These are phyloP conservation scores for Lysiphlebus fabarum DNA, from an alignment of 1,140 invertebrate species.

Conservation along the genomic window DNA sequence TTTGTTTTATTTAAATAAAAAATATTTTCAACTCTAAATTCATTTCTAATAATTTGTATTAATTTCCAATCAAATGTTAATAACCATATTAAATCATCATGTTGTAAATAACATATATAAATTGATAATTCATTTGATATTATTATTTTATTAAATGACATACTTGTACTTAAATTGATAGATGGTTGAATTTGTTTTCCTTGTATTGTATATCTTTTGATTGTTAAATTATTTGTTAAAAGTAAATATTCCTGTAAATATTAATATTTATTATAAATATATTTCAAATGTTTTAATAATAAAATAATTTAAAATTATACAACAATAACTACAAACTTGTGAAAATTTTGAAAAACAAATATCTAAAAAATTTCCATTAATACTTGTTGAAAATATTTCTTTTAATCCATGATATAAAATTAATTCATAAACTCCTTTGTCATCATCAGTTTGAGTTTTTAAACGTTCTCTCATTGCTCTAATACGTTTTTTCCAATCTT, in stretches of 20 bases:
- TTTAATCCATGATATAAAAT: slow-evolving; percentile 31
- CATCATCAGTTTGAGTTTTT: slow-evolving; percentile 18
- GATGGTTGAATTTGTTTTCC: slow-evolving; percentile 27
- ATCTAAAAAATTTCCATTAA: slow-evolving; percentile 25
- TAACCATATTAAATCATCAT: slow-evolving; percentile 29
- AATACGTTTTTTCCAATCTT: slow-evolving; percentile 18
- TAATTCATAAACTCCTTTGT: slow-evolving; percentile 16
- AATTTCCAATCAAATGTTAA: slow-evolving; percentile 21
- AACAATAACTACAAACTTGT: not conserved
- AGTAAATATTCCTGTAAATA: slow-evolving; percentile 28
- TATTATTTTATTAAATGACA: slow-evolving; percentile 29
- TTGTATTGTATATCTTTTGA: slow-evolving; percentile 28
- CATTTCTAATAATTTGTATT: slow-evolving; percentile 26
- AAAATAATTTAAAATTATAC: not conserved
- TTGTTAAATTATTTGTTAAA: slow-evolving; percentile 11
- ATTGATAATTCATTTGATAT: slow-evolving; percentile 24
- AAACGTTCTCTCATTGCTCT: slow-evolving; percentile 26
- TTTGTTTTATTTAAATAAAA: slow-evolving; percentile 22
- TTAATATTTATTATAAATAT: not conserved
- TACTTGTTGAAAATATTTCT: slow-evolving; percentile 17
- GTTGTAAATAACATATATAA: slow-evolving; percentile 18
- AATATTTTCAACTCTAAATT: slow-evolving; percentile 26
- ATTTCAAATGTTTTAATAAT: no score
- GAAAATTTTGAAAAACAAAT: slow-evolving; percentile 26
- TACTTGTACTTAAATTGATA: slow-evolving; percentile 19